Evolutionary conservation across 1,140 invertebrate genomes (phyloP).

Genomic region (Zaprionus lachaisei): DNA sequence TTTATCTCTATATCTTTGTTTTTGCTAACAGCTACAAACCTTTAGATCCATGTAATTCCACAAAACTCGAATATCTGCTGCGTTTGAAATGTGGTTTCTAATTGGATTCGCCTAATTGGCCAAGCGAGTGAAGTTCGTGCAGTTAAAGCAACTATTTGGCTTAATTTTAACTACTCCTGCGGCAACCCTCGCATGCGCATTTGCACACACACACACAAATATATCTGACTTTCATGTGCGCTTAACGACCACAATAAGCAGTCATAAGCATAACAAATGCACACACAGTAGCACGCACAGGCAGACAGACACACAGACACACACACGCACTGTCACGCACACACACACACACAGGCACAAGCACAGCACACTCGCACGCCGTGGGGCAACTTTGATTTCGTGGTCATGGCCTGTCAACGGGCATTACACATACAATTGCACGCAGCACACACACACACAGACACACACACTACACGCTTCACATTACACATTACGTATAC

Average conservation of each 20-base stretch:
- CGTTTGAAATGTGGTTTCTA: slow-evolving; percentile 5
- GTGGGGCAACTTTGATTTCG: slow-evolving; percentile 31
- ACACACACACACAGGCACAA: neutral
- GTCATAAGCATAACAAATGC: slow-evolving; percentile 52
- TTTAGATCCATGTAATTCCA: neutral
- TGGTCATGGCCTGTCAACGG: slow-evolving; percentile 19
- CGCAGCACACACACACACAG: neutral
- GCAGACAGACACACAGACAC: neutral
- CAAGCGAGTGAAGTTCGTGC: neutral
- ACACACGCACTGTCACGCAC: too few species aligned
- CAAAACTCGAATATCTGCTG: neutral
- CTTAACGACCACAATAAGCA: slow-evolving; percentile 43
- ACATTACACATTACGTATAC: slow-evolving; percentile 43
- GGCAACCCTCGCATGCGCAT: slow-evolving; percentile 14
- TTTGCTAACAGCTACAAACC: neutral
- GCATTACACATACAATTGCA: slow-evolving; percentile 14
- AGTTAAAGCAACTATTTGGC: neutral
- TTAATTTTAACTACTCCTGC: neutral
- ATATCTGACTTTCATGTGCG: slow-evolving; percentile 35
- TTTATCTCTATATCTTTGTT: neutral
- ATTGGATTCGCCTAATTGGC: neutral
- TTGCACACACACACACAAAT: slow-evolving; percentile 16
- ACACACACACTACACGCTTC: neutral
- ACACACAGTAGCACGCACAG: slow-evolving; percentile 3
- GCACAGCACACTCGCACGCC: neutral